Percentiles rank a stretch among this genome's conserved stretches.
Evolutionary conservation across 2,113 vertebrate genomes (phyloP).

Genomic region (Prolemur simus): DNA sequence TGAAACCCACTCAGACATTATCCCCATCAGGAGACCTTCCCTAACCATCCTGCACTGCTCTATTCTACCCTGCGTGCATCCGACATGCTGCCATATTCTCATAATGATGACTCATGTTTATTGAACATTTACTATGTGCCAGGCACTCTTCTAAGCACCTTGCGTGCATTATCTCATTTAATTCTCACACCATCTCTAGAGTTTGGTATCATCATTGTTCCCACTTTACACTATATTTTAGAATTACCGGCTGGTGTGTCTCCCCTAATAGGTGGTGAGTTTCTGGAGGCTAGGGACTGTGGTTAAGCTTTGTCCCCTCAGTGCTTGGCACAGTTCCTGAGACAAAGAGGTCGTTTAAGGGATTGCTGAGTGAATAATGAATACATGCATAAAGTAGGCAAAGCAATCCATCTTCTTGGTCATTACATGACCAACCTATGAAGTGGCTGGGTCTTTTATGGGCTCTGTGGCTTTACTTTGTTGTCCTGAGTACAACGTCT

Average conservation of each 20-base stretch:
- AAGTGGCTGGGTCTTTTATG: background rate
- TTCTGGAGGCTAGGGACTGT: background rate
- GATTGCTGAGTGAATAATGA: background rate
- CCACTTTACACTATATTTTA: background rate
- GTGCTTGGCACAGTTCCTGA: background rate
- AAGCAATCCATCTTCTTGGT: background rate
- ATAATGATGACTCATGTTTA: background rate
- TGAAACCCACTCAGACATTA: background rate
- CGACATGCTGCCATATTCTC: background rate
- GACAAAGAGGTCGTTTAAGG: background rate
- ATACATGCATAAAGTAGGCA: background rate
- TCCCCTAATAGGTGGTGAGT: background rate
- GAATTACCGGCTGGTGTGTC: background rate
- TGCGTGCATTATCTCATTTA: background rate
- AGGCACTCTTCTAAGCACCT: background rate
- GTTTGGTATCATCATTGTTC: background rate
- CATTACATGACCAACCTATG: background rate
- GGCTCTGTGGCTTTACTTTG: background rate
- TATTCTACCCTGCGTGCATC: accelerated
- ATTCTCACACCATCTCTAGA: background rate
- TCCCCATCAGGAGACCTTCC: background rate
- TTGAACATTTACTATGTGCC: background rate
- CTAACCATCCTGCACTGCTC: background rate
- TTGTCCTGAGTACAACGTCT: background rate
- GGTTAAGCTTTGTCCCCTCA: background rate